A percentile compares a stretch with the other conserved stretches of the same genome.
Conservation (phyloP, 2,888 invertebrate species). For the Marasmarcha lunaedactyla region DNA sequence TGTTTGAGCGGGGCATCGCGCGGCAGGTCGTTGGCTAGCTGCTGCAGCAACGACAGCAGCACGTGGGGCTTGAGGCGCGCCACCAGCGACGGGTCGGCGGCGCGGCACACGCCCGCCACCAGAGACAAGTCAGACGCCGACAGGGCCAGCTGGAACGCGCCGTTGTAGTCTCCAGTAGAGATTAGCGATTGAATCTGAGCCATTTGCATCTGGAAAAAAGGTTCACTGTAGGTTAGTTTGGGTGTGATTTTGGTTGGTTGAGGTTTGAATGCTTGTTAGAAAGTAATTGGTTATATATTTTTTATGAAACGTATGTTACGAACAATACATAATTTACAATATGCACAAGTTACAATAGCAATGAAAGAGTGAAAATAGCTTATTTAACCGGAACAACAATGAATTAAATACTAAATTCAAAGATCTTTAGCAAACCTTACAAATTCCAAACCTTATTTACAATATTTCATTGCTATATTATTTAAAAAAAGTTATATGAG, state of each 20-base stretch:
- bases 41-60: conserved; percentile 92
- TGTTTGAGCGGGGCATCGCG: conserved; percentile 74
- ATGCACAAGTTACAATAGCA: no score
- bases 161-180: conserved; percentile 80
- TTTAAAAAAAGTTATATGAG: no score
- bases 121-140: conserved; percentile 87
- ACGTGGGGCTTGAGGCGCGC: conserved; percentile 93
- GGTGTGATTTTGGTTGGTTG: background rate
- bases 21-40: conserved; percentile 89
- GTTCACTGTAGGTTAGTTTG: background rate
- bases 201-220: conserved; percentile 66
- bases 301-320: no score
- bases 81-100: conserved; percentile 82
- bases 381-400: no score
- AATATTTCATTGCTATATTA: no score
- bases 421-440: no score
- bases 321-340: no score
- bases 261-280: no score
- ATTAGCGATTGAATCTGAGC: conserved; percentile 78
- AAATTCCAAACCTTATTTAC: no score
- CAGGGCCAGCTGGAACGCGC: conserved; percentile 92
- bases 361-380: no score
- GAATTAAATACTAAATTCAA: no score
- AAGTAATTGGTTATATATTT: no score
- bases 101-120: conserved; percentile 88